phyloP scores from a whole-genome alignment of 2,888 invertebrate species.

The Drosophila pullipes region DNA sequence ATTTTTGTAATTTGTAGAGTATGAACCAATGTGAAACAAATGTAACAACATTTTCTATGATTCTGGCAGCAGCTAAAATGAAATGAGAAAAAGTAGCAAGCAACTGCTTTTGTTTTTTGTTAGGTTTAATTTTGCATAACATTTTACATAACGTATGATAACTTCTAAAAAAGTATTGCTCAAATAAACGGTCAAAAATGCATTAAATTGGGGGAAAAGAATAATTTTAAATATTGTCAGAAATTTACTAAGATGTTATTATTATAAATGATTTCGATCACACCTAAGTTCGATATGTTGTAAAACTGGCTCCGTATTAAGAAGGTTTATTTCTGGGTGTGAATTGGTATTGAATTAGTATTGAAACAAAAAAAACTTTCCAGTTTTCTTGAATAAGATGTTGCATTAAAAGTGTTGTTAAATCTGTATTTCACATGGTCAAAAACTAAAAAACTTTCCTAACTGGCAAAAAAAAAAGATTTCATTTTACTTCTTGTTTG shows the following conservation, averaged over 20 bases:
- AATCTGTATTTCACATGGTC: conserved; percentile 4
- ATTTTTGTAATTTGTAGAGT: background rate
- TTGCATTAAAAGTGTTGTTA: conserved; percentile 1
- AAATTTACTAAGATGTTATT: background rate
- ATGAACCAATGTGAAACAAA: background rate
- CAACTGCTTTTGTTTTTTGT: no score
- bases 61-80: background rate
- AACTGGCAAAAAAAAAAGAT: background rate
- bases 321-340: background rate
- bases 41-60: background rate
- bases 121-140: no score
- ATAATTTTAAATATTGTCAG: background rate
- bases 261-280: background rate
- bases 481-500: conserved; percentile 22
- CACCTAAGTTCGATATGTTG: background rate
- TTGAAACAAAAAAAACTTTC: background rate
- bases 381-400: background rate
- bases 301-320: background rate
- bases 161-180: background rate
- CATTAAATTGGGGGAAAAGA: background rate
- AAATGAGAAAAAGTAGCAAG: background rate
- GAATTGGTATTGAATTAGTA: background rate
- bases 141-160: no score
- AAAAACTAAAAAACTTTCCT: conserved; percentile 13
- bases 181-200: background rate